phyloP scores from a whole-genome alignment of 2,113 vertebrate genomes.

The Ictalurus punctatus region DNA sequence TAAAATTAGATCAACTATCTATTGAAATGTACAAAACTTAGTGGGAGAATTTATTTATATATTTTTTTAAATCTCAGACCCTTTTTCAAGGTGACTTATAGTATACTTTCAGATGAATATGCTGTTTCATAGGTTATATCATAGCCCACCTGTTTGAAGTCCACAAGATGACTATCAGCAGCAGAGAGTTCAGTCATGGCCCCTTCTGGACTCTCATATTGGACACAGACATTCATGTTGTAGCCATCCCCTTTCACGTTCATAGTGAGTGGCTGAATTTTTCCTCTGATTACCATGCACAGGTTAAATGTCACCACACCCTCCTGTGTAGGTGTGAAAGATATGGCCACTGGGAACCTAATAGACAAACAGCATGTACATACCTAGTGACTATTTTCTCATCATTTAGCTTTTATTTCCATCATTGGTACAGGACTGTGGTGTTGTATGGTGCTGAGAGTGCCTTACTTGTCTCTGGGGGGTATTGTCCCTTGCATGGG shows the following conservation, averaged over 20 bases:
- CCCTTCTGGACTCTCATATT: slow-evolving; percentile 68
- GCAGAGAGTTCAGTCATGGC: slow-evolving; percentile 62
- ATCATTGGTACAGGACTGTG: background rate
- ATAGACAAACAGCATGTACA: background rate
- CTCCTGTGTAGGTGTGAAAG: slow-evolving; percentile 73
- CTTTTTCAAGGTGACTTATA: background rate
- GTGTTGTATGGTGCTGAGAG: background rate
- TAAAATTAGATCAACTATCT: background rate
- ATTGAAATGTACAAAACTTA: background rate
- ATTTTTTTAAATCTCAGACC: background rate
- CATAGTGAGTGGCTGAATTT: slow-evolving; percentile 74
- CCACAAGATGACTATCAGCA: slow-evolving; percentile 63
- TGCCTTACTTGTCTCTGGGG: slow-evolving; percentile 75
- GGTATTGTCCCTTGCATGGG: slow-evolving; percentile 79
- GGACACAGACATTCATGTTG: slow-evolving; percentile 66
- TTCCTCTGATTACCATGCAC: slow-evolving; percentile 75
- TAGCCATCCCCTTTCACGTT: slow-evolving; percentile 80
- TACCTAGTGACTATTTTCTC: background rate
- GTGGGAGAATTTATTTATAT: background rate
- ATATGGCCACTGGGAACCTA: slow-evolving; percentile 75
- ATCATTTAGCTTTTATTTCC: background rate
- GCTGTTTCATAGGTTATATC: background rate
- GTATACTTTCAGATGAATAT: background rate
- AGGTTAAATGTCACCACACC: slow-evolving; percentile 79
- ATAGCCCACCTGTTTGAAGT: slow-evolving; percentile 77